phyloP scores from a whole-genome alignment of 2,888 invertebrate species.

The Heterodera filipjevi region DNA sequence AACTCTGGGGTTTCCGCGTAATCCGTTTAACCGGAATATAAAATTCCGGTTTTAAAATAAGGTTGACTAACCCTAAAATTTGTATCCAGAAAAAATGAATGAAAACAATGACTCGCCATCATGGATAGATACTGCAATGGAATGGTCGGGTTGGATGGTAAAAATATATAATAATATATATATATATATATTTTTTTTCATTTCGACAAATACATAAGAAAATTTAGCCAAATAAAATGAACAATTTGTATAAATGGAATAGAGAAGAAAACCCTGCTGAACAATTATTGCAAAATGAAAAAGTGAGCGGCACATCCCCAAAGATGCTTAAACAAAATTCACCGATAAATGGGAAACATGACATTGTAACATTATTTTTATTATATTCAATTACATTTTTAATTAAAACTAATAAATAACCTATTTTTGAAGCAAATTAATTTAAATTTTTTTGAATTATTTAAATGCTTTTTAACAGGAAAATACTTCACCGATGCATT shows the following conservation, averaged over 20 bases:
- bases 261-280: not conserved
- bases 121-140: not conserved
- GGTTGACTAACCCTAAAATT: too few species aligned
- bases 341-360: not conserved
- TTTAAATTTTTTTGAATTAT: too few species aligned
- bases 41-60: too few species aligned
- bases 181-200: not conserved
- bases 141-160: constrained; percentile 2
- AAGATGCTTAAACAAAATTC: not conserved
- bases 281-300: not conserved
- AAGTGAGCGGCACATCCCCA: not conserved
- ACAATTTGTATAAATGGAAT: not conserved
- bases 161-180: not conserved
- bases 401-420: too few species aligned
- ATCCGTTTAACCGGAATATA: too few species aligned
- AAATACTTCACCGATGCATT: too few species aligned
- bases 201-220: not conserved
- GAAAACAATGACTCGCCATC: not conserved
- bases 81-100: not conserved
- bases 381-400: too few species aligned
- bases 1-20: too few species aligned
- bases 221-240: not conserved
- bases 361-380: not conserved
- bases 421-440: too few species aligned
- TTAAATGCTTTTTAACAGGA: too few species aligned